A percentile compares a stretch with the other conserved stretches of the same genome.
Evolutionary conservation across 2,113 vertebrate genomes (phyloP).

Genomic region (Hyla sarda): DNA sequence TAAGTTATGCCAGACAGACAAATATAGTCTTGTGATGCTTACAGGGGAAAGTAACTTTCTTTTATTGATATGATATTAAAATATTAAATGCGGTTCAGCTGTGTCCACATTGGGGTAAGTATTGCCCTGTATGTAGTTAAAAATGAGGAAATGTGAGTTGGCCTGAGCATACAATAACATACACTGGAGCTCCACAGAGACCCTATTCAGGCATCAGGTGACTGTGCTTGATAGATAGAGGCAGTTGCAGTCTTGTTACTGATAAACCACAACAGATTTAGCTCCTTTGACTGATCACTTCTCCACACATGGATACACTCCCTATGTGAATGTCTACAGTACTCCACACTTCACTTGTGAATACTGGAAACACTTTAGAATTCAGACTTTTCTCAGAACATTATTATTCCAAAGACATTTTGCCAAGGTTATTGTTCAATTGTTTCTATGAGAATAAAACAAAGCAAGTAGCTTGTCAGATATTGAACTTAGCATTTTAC

Average conservation of each 20-base stretch:
- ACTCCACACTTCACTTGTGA: slow-evolving; percentile 23
- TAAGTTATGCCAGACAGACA: neutral
- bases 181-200: slow-evolving; percentile 64
- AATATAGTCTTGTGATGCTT: neutral
- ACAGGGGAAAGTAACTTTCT: neutral
- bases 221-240: slow-evolving; percentile 72
- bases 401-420: neutral
- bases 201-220: slow-evolving; percentile 71
- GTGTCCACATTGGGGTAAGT: neutral
- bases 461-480: slow-evolving; percentile 7
- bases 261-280: slow-evolving; percentile 76
- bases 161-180: slow-evolving; percentile 66
- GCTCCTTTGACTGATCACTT: slow-evolving; percentile 63
- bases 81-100: neutral
- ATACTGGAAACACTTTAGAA: slow-evolving; percentile 9
- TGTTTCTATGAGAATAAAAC: slow-evolving; percentile 2
- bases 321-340: slow-evolving; percentile 60
- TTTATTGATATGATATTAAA: neutral
- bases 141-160: slow-evolving; percentile 69
- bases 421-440: slow-evolving; percentile 17
- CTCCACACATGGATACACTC: slow-evolving; percentile 62
- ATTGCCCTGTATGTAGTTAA: slow-evolving; percentile 43
- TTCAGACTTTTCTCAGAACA: neutral
- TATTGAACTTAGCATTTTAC: neutral
- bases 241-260: slow-evolving; percentile 65